Percentiles rank a stretch among this genome's conserved stretches.
These are phyloP conservation scores for Butorides virescens DNA, from an alignment of 2,113 vertebrate genomes.

Conservation along the genomic window DNA sequence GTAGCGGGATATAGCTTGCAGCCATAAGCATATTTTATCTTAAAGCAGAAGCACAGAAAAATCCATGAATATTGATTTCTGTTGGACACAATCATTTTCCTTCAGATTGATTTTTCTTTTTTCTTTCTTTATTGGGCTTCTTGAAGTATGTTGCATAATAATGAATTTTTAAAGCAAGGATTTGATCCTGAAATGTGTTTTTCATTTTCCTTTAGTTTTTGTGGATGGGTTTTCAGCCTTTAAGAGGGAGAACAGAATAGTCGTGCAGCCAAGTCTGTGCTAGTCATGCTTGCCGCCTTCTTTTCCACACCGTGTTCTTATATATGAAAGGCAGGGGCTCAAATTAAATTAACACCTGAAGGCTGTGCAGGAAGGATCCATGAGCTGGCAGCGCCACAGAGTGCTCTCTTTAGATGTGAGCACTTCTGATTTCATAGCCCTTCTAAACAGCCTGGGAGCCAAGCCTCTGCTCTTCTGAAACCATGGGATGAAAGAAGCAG, in stretches of 20 bases:
- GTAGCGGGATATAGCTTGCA: not conserved
- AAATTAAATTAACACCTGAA: not conserved
- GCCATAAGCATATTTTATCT: not conserved
- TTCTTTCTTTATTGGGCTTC: not conserved
- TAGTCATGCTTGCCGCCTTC: not conserved
- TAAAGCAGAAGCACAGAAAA: not conserved
- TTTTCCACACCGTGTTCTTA: not conserved
- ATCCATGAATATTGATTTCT: not conserved
- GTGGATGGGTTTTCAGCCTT: not conserved
- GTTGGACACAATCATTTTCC: not conserved
- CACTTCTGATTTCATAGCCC: not conserved
- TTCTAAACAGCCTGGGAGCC: not conserved
- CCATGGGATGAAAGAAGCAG: rapidly evolving
- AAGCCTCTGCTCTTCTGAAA: not conserved
- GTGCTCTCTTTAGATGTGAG: not conserved
- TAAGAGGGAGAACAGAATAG: not conserved
- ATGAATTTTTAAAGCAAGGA: not conserved
- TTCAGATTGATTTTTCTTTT: not conserved
- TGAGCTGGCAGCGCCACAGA: not conserved
- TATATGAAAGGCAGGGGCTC: not conserved
- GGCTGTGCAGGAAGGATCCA: not conserved
- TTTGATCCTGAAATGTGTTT: not conserved
- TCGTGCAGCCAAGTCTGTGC: rapidly evolving
- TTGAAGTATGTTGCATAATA: not conserved
- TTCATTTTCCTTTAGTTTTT: not conserved